Percentiles rank a stretch among this genome's conserved stretches.
Evolutionary conservation across 2,888 invertebrate species (phyloP).

Genomic region (Allophyes oxyacanthae): DNA sequence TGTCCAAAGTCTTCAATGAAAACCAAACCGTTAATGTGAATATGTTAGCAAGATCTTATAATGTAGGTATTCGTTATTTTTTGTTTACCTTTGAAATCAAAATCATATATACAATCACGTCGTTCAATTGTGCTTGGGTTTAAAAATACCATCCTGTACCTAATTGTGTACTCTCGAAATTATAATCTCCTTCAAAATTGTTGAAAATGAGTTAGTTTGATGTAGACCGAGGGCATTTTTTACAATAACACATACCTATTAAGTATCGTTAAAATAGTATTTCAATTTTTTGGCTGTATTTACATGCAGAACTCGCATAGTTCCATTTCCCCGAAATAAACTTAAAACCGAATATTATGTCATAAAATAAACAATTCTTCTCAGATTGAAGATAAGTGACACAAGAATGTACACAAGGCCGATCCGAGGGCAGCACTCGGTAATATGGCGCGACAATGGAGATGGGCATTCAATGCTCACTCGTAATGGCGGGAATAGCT

Average conservation of each 20-base stretch:
- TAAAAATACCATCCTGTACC: background rate
- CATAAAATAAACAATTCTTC: no score
- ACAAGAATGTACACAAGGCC: slow-evolving; percentile 52
- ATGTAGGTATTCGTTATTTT: slow-evolving; percentile 1
- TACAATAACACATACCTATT: no score
- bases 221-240: no score
- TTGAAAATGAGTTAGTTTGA: no score
- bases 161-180: background rate
- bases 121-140: background rate
- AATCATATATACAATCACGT: background rate
- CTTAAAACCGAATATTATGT: no score
- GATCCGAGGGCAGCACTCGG: slow-evolving; percentile 59
- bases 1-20: no score
- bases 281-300: no score
- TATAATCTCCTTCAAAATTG: no score
- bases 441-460: slow-evolving; percentile 68
- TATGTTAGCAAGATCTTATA: background rate
- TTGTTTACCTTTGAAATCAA: background rate
- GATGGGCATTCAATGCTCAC: slow-evolving; percentile 64
- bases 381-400: no score
- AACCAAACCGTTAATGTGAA: slow-evolving; percentile 2
- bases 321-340: no score
- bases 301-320: no score
- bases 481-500: slow-evolving; percentile 75
- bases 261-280: no score